Base-by-base conservation (phyloP, 1,140 invertebrate genomes). In the Hestina assimilis region DNA sequence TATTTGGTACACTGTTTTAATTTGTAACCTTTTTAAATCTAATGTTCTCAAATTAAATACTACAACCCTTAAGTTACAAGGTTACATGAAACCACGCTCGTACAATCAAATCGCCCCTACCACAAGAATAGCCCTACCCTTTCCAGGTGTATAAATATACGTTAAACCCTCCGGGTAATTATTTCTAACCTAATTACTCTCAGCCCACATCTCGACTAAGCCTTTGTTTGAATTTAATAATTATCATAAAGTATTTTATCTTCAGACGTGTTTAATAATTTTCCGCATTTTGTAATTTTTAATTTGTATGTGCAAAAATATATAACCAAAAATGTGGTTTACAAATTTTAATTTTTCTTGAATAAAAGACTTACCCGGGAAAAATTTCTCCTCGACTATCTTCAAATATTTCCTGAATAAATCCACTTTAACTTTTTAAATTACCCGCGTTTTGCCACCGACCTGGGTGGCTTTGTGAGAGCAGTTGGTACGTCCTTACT, bases 371-470 rank as follows among this genome's bases (percentile, higher is more conserved):
- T 60, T 24, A 60, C 58, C 58, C 24, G 58, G 51, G 24, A 60
- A 60, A 52, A 60, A 43, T 51, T 40, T 46, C 58, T 60, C 58
- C 50, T 60, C 58, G 50, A 60, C 58, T 45, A 60, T 60, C 50
- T 53, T 47, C 42, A 60, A 19, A 31, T 60, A 60, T 60, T 60
- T 60, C 58, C 58, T 60, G 24, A 60, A 48, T 60, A 60, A 54
- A 60, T 60, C 58, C 58, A 60, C 58, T 54, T 60, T 60, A 60
- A 60, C 58, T 60, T 53, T 40, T 60, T 59, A 51, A 51, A 59
- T 31, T 60, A 48, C 50, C 38, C 33, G 41, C 41, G 42, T 23
- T 54, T 41, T 43, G 50, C 58, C 58, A 53, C 58, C 58, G 43
- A 21, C 35, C 23, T 40, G 24, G 58, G 42, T 41, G 58, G 50